Evolutionary conservation across 2,797 vertebrate genomes (phyloP), one percentile per base, ranked within the genome.

Genomic region (Danio jaintianensis): DNA sequence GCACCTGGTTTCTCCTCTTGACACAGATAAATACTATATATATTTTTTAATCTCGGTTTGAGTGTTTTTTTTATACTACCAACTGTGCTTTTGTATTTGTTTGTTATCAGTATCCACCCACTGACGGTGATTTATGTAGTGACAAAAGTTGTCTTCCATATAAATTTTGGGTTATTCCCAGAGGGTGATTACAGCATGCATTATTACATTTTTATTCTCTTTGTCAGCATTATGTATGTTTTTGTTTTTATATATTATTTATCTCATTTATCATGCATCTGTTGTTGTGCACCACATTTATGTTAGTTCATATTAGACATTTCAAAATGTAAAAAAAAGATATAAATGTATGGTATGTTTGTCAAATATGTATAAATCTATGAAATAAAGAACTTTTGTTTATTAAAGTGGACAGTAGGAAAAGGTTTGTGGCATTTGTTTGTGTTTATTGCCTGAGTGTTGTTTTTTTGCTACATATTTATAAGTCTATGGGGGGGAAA

Each of bases 321-420:
- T 67, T 77, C 4, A 10, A 56, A 22, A 77, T 58, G 69, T 72
- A 52, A 48, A 38, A 16, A 48, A 16, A 48, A 29, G 3, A 6
- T 52, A 10, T 56, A 4, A 72, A 16, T 36, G 1, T 40, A 38
- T n/a, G 18, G 45, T 4, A 40, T 50, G 53, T 58, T 77, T 56
- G 29, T 56, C 6, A 38, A 36, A 56, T 50, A 22, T 69, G 52
- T 68, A 36, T 56, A 36, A 67, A 45, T 77, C 9, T 76, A 50
- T 66, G 16, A 36, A 11, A 42, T 52, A 16, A 38, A 16, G 11
- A 52, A 40, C 1, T 70, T 76, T 69, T 61, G 15, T 9, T 52
- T 40, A 78, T 61, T 69, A 78, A 78, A 70, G 10, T 67, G 13
- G 15, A 61, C 20, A 12, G 3, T 20, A 7, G 36, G 36, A 50